Conservation (phyloP, 2,797 vertebrate species). For the Emydoidea blandingii region DNA sequence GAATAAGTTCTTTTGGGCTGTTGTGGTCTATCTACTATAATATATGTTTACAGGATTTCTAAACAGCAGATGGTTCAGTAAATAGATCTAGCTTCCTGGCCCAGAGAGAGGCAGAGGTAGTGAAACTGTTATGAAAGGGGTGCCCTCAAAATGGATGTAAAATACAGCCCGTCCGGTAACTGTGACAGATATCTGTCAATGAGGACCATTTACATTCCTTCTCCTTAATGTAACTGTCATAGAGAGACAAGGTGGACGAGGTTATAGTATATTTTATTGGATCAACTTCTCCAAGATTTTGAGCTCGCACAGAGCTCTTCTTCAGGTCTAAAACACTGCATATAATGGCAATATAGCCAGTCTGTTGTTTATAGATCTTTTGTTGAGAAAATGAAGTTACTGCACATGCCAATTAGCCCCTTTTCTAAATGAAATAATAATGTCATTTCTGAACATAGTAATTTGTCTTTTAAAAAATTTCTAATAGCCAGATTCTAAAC, state of each 20-base stretch:
- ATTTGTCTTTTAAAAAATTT: not conserved
- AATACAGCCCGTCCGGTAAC: not conserved
- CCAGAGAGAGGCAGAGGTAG: not conserved
- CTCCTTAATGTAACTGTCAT: not conserved
- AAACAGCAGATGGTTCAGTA: not conserved
- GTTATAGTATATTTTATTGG: not conserved
- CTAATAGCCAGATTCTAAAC: not conserved
- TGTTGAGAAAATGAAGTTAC: not conserved
- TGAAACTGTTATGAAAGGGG: not conserved
- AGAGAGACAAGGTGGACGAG: not conserved
- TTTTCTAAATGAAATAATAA: not conserved
- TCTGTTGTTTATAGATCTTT: not conserved
- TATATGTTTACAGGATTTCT: not conserved
- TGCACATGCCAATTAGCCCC: not conserved
- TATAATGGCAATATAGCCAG: not conserved
- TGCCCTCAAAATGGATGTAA: not conserved
- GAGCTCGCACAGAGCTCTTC: not conserved
- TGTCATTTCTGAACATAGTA: not conserved
- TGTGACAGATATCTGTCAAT: not conserved
- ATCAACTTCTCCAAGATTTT: not conserved
- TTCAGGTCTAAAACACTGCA: not conserved
- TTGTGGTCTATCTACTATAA: not conserved
- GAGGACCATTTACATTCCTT: not conserved
- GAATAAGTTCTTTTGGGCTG: not conserved
- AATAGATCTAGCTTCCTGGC: not conserved